These are phyloP conservation scores for Alitta virens DNA, from an alignment of 2,888 invertebrate species.

Conservation along the genomic window DNA sequence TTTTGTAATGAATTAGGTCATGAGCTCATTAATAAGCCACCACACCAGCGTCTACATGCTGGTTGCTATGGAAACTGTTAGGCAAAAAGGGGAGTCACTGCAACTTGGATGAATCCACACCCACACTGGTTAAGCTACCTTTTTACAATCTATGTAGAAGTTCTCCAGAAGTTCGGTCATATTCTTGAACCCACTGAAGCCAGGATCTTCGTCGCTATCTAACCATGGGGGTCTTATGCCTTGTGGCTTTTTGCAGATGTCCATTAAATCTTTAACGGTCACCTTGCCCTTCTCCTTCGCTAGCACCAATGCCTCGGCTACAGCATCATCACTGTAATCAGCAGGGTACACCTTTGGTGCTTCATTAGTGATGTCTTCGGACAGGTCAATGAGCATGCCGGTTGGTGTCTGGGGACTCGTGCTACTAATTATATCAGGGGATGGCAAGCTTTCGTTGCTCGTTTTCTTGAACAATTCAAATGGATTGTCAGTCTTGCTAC, in stretches of 20 bases:
- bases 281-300: slow-evolving; percentile 39
- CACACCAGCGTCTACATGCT: too few species aligned
- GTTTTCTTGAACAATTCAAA: background rate
- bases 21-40: too few species aligned
- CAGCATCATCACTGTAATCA: slow-evolving; percentile 23
- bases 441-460: background rate
- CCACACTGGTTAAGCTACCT: slow-evolving; percentile 5
- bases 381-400: background rate
- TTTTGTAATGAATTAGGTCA: too few species aligned
- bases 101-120: too few species aligned
- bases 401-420: background rate
- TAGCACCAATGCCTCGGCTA: slow-evolving; percentile 24
- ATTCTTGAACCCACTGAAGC: slow-evolving; percentile 16
- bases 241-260: slow-evolving; percentile 42
- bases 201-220: slow-evolving; percentile 28
- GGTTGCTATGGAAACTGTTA: too few species aligned
- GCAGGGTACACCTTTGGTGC: background rate
- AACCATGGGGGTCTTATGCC: slow-evolving; percentile 41
- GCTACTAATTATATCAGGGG: too few species aligned
- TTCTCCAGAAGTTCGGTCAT: slow-evolving; percentile 12
- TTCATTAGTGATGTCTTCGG: background rate
- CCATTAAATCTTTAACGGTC: slow-evolving; percentile 42
- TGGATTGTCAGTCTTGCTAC: background rate
- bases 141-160: slow-evolving; percentile 17
- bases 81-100: too few species aligned